Evolutionary conservation across 2,888 invertebrate genomes (phyloP), one percentile per base, ranked within the genome.

Genomic region (Drosophila testacea): DNA sequence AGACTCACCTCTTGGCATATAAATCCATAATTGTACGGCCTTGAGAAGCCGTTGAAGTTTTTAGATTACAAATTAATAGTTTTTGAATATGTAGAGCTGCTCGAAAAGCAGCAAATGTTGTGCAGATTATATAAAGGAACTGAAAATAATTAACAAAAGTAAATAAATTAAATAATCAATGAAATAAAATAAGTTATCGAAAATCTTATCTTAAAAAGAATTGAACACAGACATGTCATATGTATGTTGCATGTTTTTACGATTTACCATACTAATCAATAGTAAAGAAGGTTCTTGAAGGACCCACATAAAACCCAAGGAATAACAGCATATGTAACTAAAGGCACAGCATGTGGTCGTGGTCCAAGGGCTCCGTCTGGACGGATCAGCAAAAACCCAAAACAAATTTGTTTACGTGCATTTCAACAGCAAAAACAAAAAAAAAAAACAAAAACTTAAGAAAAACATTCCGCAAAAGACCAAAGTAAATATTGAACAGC

Each of bases 11-110:
- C 69, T 88, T 83, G 78, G 70, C 77, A 78, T 82, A 62, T 69
- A 80, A 82, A 83, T 91, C 90, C 90, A 91, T 91, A 82, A 83
- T 91, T 87, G 77, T 63, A 88, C 90, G 90, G 90, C 90, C 71
- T 69, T 51, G 51, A 63, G 22, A 42, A 76, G 87, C 90, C 90
- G 90, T 81, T 68, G 30, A 44, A 64, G 34, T 52, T 66, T 47
- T 38, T 30, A 11, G 41, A 41, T 56, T 34, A 51, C 16, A 36
- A 69, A 62, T 34, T 36, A 32, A 62, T 47, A 56, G 50, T 55
- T 34, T 42, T 52, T 50, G 39, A 47, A 39, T 61, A 41, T 50
- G 32, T 46, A 16, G 61, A 59, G 42, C 66, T 62, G 75, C 66
- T 50, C 10, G 16, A 22, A 2, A 60, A 62, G 69, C 70, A 79